A percentile compares a stretch with the other conserved stretches of the same genome.
phyloP scores from a whole-genome alignment of 2,113 vertebrate species.

The Myrmecobius fasciatus region DNA sequence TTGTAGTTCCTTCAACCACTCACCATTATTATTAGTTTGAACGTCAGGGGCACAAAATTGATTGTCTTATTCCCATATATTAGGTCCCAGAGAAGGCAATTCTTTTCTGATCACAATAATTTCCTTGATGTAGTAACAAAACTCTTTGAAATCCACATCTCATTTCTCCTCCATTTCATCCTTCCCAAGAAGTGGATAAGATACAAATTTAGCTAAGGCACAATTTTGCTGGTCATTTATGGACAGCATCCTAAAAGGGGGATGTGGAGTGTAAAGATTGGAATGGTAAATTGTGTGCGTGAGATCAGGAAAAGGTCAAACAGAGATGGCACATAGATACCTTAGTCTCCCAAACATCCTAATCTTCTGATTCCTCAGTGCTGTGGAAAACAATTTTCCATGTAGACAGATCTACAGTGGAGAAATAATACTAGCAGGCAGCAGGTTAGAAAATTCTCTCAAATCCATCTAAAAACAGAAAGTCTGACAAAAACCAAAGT shows the following conservation, averaged over 20 bases:
- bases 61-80: conserved; percentile 1
- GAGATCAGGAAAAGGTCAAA: conserved; percentile 49
- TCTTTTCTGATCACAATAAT: conserved; percentile 29
- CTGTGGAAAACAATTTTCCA: conserved; percentile 63
- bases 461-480: conserved; percentile 46
- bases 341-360: conserved; percentile 32
- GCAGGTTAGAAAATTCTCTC: conserved; percentile 58
- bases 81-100: conserved; percentile 19
- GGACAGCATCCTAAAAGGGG: conserved; percentile 6
- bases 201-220: conserved; percentile 31
- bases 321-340: conserved; percentile 41
- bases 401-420: conserved; percentile 45
- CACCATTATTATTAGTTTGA: neutral
- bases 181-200: neutral
- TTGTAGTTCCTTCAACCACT: neutral
- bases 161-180: neutral
- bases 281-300: conserved; percentile 55
- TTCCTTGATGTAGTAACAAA: conserved; percentile 11
- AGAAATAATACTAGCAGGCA: conserved; percentile 60
- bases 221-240: conserved; percentile 38
- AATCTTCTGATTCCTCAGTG: conserved; percentile 41
- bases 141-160: conserved; percentile 29
- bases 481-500: conserved; percentile 60
- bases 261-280: neutral
- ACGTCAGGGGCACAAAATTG: neutral